phyloP scores from a whole-genome alignment of 2,888 invertebrate species.

The Leuctra nigra region DNA sequence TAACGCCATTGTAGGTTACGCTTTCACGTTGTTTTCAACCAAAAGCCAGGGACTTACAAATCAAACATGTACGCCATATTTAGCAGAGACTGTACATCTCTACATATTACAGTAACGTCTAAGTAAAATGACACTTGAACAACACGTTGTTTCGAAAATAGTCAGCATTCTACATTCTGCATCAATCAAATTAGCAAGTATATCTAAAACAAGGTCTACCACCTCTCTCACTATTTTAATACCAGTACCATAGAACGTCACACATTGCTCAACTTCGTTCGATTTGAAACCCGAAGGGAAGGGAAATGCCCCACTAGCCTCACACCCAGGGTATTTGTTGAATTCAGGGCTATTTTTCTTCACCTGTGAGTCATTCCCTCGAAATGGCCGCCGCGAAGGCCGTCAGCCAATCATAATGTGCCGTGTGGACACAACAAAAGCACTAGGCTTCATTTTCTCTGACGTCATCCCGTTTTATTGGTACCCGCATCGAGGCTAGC shows the following conservation, averaged over 20 bases:
- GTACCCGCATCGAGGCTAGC: constrained; percentile 39
- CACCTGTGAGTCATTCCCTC: constrained; percentile 55
- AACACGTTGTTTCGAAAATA: too few species aligned
- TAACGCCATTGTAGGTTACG: constrained; percentile 38
- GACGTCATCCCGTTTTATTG: constrained; percentile 37
- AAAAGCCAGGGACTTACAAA: background rate
- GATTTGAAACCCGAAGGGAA: constrained; percentile 34
- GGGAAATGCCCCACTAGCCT: constrained; percentile 42
- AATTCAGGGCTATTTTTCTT: constrained; percentile 54
- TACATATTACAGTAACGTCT: background rate
- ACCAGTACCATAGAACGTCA: constrained; percentile 23
- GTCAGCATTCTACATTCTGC: too few species aligned
- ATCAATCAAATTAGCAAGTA: too few species aligned
- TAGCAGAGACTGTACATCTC: constrained; percentile 20
- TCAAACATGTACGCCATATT: constrained; percentile 29
- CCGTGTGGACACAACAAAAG: constrained; percentile 37
- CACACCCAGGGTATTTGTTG: constrained; percentile 49
- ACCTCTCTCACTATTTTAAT: constrained; percentile 16
- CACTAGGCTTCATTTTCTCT: constrained; percentile 41
- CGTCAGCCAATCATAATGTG: constrained; percentile 40
- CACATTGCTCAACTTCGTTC: constrained; percentile 30
- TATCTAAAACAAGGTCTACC: background rate
- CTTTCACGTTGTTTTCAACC: constrained; percentile 31
- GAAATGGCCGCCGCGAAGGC: constrained; percentile 54
- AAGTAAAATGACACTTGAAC: background rate